Percentiles rank a stretch among this genome's conserved stretches.
Evolutionary conservation across 2,797 vertebrate genomes (phyloP).

Genomic region (Karalla daura): DNA sequence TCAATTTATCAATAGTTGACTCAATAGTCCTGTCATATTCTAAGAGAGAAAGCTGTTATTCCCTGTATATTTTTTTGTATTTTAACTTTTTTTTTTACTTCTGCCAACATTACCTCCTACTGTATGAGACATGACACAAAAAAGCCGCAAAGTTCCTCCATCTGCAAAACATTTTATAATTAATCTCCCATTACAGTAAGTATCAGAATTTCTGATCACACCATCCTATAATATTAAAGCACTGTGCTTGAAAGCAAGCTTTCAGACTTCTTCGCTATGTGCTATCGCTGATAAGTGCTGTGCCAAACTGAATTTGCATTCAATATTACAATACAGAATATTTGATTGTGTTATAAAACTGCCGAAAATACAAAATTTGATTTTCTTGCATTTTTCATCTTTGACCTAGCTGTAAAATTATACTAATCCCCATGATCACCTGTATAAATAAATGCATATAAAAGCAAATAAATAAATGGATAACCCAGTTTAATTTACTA

Average conservation of each 20-base stretch:
- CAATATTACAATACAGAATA: slow-evolving; percentile 42
- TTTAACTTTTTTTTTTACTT: no score
- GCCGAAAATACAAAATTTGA: background rate
- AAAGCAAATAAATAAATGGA: background rate
- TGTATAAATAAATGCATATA: background rate
- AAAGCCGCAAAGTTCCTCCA: no score
- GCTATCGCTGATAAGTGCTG: slow-evolving; percentile 14
- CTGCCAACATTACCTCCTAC: no score
- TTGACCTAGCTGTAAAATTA: slow-evolving; percentile 7
- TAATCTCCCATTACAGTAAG: no score
- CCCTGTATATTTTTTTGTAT: no score
- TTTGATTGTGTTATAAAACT: background rate
- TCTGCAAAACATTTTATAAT: no score
- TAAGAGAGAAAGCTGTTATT: no score
- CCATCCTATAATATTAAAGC: background rate
- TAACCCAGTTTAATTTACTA: slow-evolving; percentile 17
- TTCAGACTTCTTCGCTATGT: slow-evolving; percentile 17
- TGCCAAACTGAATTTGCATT: slow-evolving; percentile 50
- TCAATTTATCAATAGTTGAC: no score
- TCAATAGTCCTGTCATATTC: no score
- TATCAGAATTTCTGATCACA: background rate
- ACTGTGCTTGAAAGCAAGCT: slow-evolving; percentile 10
- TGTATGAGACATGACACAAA: no score
- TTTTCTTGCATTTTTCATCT: no score
- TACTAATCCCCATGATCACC: slow-evolving; percentile 1